Conservation (phyloP, 2,113 vertebrate genomes). For the Cololabis saira region DNA sequence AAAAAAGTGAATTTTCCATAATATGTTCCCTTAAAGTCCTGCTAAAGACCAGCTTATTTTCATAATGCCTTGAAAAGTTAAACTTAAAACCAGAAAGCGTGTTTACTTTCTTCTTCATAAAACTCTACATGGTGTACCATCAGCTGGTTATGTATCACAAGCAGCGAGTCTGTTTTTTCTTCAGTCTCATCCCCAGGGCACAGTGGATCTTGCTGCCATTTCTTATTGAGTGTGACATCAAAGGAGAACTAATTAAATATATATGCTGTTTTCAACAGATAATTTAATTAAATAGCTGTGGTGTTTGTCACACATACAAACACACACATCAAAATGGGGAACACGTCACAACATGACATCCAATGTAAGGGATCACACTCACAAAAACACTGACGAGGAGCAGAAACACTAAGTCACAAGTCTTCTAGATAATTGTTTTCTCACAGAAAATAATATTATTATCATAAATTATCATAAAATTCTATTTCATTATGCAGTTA, state of each 20-base stretch:
- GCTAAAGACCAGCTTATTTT: too few relatives aligned
- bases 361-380: background rate
- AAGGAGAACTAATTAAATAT: slow-evolving; percentile 38
- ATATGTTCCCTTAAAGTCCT: too few relatives aligned
- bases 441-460: too few relatives aligned
- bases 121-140: slow-evolving; percentile 8
- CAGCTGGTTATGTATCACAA: slow-evolving; percentile 16
- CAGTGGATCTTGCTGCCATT: slow-evolving; percentile 5
- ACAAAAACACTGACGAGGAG: background rate
- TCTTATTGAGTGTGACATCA: slow-evolving; percentile 37
- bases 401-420: background rate
- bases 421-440: background rate
- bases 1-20: too few relatives aligned
- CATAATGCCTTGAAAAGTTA: background rate
- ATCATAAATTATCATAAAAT: too few relatives aligned
- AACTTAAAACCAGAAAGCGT: background rate
- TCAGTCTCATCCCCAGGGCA: background rate
- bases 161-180: background rate
- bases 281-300: slow-evolving; percentile 18
- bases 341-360: slow-evolving; percentile 10
- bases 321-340: slow-evolving; percentile 6
- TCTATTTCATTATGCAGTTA: too few relatives aligned
- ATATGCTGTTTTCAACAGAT: slow-evolving; percentile 15
- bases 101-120: background rate
- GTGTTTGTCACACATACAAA: background rate